These are phyloP conservation scores for Temnothorax nylanderi DNA, from an alignment of 1,140 invertebrate species.

Conservation along the genomic window DNA sequence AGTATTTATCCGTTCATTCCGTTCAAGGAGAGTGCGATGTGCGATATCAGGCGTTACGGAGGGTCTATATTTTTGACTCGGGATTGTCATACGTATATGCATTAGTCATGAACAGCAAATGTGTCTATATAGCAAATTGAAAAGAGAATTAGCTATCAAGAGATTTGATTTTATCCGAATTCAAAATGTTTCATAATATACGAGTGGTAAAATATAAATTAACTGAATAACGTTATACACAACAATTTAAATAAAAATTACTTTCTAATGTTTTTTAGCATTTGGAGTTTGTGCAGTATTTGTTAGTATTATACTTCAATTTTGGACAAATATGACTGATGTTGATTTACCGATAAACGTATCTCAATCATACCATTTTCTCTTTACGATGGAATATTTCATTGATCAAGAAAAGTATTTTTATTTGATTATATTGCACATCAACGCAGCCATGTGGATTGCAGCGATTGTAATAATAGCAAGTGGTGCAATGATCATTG, in stretches of 20 bases:
- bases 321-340: background rate
- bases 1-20: too few species aligned
- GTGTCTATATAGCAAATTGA: too few species aligned
- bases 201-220: background rate
- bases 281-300: background rate
- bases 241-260: background rate
- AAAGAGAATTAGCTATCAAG: background rate
- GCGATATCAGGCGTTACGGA: too few species aligned
- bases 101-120: too few species aligned
- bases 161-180: background rate
- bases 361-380: background rate
- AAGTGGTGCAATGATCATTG: background rate
- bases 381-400: background rate
- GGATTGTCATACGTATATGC: too few species aligned
- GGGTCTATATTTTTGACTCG: too few species aligned
- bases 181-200: background rate
- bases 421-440: background rate
- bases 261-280: background rate
- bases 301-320: background rate
- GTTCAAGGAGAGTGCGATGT: too few species aligned
- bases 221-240: background rate
- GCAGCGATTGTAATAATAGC: background rate
- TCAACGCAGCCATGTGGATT: background rate
- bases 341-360: background rate
- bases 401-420: conserved; percentile 10